Evolutionary conservation across 2,888 invertebrate species (phyloP).

Genomic region (Brachyptera putata): DNA sequence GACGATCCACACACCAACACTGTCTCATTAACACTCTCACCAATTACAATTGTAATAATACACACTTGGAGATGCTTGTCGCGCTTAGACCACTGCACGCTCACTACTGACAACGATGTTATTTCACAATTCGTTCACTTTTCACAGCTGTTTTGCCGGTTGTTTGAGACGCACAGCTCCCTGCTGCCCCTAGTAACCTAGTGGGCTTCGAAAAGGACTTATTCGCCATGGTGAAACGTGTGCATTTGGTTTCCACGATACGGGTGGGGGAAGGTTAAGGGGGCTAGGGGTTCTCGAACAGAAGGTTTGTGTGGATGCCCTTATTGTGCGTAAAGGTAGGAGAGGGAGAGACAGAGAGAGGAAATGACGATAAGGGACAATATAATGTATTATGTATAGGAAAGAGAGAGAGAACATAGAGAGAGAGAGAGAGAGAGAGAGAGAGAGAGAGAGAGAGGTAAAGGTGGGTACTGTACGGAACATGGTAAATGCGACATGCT

Average conservation of each 20-base stretch:
- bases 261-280: slow-evolving; percentile 20
- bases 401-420: background rate
- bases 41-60: no score
- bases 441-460: slow-evolving; percentile 3
- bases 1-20: no score
- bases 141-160: no score
- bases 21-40: no score
- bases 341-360: slow-evolving; percentile 21
- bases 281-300: slow-evolving; percentile 22
- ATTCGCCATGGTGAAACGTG: slow-evolving; percentile 12
- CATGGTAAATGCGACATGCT: slow-evolving; percentile 2
- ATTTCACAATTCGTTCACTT: no score
- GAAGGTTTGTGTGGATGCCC: slow-evolving; percentile 29
- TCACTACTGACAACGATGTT: no score
- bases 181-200: slow-evolving; percentile 12
- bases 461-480: slow-evolving; percentile 7
- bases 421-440: background rate
- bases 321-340: slow-evolving; percentile 24
- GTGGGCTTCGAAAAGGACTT: background rate
- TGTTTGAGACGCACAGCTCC: background rate
- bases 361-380: slow-evolving; percentile 17
- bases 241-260: slow-evolving; percentile 6
- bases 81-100: no score
- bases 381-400: slow-evolving; percentile 2
- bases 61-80: no score